A percentile compares a stretch with the other conserved stretches of the same genome.
Conservation (phyloP, 2,888 invertebrate species). For the Hyalella azteca region DNA sequence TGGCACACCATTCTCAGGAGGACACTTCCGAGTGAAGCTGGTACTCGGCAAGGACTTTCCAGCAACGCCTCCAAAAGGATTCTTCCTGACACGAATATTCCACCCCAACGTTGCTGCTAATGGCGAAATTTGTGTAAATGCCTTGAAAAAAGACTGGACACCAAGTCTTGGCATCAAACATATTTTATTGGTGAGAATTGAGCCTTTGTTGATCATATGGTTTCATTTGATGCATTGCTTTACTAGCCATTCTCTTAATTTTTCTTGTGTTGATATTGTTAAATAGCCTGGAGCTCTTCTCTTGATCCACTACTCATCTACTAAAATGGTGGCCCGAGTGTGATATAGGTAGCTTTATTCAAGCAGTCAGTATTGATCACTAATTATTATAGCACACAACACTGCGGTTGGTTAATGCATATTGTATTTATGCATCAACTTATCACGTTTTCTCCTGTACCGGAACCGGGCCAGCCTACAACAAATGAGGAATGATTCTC, state of each 20-base stretch:
- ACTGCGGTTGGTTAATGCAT: too few relatives aligned
- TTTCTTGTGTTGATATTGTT: background rate
- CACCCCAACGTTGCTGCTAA: slow-evolving; percentile 93
- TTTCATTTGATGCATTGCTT: background rate
- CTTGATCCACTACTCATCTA: too few relatives aligned
- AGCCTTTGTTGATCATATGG: background rate
- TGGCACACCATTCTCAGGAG: slow-evolving; percentile 90
- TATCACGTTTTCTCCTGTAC: too few relatives aligned
- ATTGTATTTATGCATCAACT: too few relatives aligned
- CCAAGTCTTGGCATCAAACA: slow-evolving; percentile 94
- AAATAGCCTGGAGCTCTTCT: too few relatives aligned
- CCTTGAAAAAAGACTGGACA: slow-evolving; percentile 95
- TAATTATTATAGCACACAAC: too few relatives aligned
- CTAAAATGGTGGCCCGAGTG: too few relatives aligned
- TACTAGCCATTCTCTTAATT: background rate
- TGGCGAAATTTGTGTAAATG: slow-evolving; percentile 97
- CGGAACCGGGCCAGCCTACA: too few relatives aligned
- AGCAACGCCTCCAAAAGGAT: slow-evolving; percentile 82
- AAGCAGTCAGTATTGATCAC: too few relatives aligned
- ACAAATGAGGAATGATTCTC: too few relatives aligned
- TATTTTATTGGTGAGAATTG: slow-evolving; percentile 76
- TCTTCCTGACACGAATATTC: slow-evolving; percentile 93
- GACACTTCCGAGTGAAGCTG: slow-evolving; percentile 86
- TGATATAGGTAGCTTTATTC: too few relatives aligned
- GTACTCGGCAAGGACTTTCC: slow-evolving; percentile 92